Percentiles rank a stretch among this genome's conserved stretches.
phyloP scores from a whole-genome alignment of 2,888 invertebrate genomes.

The Lepidocyrtoides sp. region DNA sequence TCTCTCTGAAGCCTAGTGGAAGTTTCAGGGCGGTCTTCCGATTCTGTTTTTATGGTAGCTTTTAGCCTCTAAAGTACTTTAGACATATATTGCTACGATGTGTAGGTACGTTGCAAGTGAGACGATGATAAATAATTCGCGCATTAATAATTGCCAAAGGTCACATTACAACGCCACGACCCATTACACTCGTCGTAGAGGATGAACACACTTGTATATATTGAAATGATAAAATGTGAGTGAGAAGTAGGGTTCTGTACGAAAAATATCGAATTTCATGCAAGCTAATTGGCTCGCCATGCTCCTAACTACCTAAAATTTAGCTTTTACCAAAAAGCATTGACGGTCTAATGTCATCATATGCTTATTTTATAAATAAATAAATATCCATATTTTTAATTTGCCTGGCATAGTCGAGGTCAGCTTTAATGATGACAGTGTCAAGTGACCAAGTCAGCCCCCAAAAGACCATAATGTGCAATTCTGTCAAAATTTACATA shows the following conservation, averaged over 20 bases:
- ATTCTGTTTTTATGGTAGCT: too few species aligned
- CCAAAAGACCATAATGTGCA: not conserved
- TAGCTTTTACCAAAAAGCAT: too few species aligned
- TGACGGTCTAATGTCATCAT: too few species aligned
- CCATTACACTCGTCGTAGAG: conserved; percentile 4
- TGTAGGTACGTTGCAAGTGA: too few species aligned
- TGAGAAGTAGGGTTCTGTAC: not conserved
- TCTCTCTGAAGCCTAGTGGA: not conserved
- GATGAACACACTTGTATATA: not conserved
- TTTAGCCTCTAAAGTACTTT: too few species aligned
- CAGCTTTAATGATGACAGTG: not conserved
- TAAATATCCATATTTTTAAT: too few species aligned
- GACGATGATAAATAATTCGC: conserved; percentile 39
- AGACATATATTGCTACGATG: too few species aligned
- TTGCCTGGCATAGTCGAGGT: not conserved
- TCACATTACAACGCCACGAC: conserved; percentile 25
- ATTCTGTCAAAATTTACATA: too few species aligned
- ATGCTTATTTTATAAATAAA: too few species aligned
- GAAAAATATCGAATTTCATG: not conserved
- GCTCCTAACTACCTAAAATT: too few species aligned
- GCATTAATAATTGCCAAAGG: conserved; percentile 40
- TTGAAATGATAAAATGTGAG: not conserved
- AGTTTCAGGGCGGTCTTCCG: too few species aligned
- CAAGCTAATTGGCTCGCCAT: too few species aligned
- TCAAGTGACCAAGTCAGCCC: not conserved